phyloP scores from a whole-genome alignment of 2,888 invertebrate genomes.

The Aquatica leii region DNA sequence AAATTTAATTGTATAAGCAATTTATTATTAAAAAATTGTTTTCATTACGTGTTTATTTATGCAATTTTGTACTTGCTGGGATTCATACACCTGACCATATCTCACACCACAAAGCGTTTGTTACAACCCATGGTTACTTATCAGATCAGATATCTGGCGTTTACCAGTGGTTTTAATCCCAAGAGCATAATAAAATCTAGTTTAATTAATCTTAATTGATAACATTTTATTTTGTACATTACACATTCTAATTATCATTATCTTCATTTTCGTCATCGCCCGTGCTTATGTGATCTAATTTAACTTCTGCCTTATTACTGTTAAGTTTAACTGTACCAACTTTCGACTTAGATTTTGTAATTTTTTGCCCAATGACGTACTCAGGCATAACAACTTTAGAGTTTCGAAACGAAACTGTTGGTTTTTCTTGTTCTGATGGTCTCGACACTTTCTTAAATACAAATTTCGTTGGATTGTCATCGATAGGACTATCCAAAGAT shows the following conservation, averaged over 20 bases:
- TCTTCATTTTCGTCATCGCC: constrained; percentile 58
- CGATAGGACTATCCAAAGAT: constrained; percentile 27
- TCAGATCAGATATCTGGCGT: too few relatives aligned
- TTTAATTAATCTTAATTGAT: too few relatives aligned
- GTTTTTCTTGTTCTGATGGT: constrained; percentile 40
- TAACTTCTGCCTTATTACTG: constrained; percentile 56
- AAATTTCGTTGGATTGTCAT: constrained; percentile 47
- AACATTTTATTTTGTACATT: too few relatives aligned
- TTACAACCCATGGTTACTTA: too few relatives aligned
- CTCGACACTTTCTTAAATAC: constrained; percentile 50
- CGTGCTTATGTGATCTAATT: constrained; percentile 65
- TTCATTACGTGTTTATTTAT: too few relatives aligned
- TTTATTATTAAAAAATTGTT: too few relatives aligned
- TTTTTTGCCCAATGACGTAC: constrained; percentile 77
- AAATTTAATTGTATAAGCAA: not conserved
- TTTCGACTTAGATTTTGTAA: constrained; percentile 62
- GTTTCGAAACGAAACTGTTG: constrained; percentile 63
- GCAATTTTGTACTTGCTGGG: too few relatives aligned
- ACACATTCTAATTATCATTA: too few relatives aligned
- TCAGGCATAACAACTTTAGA: constrained; percentile 84
- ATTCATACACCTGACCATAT: too few relatives aligned
- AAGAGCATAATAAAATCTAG: too few relatives aligned
- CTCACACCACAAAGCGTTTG: too few relatives aligned
- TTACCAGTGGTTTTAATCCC: too few relatives aligned
- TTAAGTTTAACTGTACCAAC: constrained; percentile 42